phyloP scores from a whole-genome alignment of 92 coral and sea anemone species.

The Porites rus region DNA sequence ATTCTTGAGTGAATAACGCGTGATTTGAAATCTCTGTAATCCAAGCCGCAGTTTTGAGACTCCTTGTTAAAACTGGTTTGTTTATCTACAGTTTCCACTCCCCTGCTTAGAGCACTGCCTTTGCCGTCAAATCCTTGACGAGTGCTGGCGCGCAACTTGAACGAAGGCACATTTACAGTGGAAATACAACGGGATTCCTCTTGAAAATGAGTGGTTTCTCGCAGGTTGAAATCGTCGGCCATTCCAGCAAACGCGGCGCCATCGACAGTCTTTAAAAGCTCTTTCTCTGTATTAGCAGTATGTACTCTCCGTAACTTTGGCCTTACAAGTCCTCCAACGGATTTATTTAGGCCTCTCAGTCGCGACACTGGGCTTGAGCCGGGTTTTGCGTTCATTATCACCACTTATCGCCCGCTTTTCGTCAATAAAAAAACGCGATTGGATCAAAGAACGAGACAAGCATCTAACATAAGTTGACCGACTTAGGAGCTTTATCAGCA shows the following conservation, averaged over 20 bases:
- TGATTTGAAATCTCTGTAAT: not conserved
- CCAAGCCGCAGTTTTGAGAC: not conserved
- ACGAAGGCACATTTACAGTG: slow-evolving; percentile 4
- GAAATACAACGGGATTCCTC: not conserved
- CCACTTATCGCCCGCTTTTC: not conserved
- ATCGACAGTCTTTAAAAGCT: slow-evolving; percentile 42
- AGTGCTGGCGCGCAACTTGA: slow-evolving; percentile 24
- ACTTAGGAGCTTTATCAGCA: slow-evolving; percentile 14
- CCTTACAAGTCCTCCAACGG: slow-evolving; percentile 49
- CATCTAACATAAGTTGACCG: not conserved
- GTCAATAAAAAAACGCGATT: slow-evolving; percentile 8
- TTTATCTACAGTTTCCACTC: slow-evolving; percentile 49
- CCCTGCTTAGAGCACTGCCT: slow-evolving; percentile 8
- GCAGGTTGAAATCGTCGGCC: not conserved
- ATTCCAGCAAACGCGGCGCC: not conserved
- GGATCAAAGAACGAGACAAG: not conserved
- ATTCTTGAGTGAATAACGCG: slow-evolving; percentile 24
- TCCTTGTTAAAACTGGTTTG: not conserved
- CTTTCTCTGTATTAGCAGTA: slow-evolving; percentile 62
- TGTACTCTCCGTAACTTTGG: slow-evolving; percentile 69
- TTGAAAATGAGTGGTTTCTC: not conserved
- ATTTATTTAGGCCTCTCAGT: slow-evolving; percentile 21
- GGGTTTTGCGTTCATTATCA: slow-evolving; percentile 24
- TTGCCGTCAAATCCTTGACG: not conserved
- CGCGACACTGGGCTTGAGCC: slow-evolving; percentile 31